Percentiles rank a stretch among this genome's conserved stretches.
Conservation (phyloP, 2,888 invertebrate species). For the Harpalus rubripes region DNA sequence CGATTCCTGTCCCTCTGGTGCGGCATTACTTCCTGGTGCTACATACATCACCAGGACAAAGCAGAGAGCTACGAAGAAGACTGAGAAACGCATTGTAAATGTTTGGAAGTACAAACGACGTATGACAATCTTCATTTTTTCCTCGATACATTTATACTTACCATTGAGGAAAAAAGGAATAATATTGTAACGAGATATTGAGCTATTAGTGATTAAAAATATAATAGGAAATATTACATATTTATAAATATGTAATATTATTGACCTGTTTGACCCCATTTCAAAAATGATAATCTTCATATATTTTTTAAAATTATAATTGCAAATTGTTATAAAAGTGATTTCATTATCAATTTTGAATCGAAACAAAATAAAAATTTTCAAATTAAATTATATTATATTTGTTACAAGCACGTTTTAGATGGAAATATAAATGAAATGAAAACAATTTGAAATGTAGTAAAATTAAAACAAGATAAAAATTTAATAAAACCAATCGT, state of each 20-base stretch:
- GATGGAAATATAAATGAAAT: too few relatives aligned
- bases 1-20: slow-evolving; percentile 1
- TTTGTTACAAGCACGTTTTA: too few relatives aligned
- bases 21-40: neutral
- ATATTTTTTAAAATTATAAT: too few relatives aligned
- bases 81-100: slow-evolving; percentile 33
- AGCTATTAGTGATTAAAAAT: too few relatives aligned
- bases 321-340: too few relatives aligned
- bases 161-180: neutral
- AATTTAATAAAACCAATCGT: too few relatives aligned
- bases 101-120: neutral
- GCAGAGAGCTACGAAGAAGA: slow-evolving; percentile 16
- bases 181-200: neutral
- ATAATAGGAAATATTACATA: neutral
- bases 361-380: too few relatives aligned
- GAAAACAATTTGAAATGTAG: too few relatives aligned
- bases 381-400: too few relatives aligned
- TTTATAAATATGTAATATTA: neutral
- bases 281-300: too few relatives aligned
- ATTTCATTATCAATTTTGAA: too few relatives aligned
- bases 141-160: neutral
- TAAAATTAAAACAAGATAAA: too few relatives aligned
- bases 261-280: neutral
- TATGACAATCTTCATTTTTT: neutral
- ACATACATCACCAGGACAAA: neutral